These are phyloP conservation scores for Fistularia tabacaria DNA, from an alignment of 2,797 vertebrate genomes.

Conservation along the genomic window DNA sequence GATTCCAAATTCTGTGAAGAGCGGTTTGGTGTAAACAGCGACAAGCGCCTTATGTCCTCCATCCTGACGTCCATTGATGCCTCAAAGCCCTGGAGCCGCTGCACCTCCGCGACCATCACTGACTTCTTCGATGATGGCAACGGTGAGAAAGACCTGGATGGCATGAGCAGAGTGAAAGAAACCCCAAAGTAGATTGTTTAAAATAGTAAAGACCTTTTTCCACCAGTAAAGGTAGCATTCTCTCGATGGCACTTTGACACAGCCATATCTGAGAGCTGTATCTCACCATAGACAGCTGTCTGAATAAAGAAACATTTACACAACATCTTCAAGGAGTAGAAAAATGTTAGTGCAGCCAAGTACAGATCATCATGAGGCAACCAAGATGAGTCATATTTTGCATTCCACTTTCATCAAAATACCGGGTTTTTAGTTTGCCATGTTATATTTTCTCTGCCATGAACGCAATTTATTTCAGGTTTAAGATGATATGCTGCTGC, in stretches of 20 bases:
- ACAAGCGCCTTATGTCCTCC: conserved; percentile 97
- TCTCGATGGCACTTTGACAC: too few relatives aligned
- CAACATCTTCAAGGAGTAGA: conserved; percentile 8
- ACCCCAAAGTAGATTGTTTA: too few relatives aligned
- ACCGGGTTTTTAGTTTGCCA: too few relatives aligned
- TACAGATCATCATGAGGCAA: neutral
- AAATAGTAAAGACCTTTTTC: too few relatives aligned
- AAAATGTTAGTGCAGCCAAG: conserved; percentile 12
- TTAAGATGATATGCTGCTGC: too few relatives aligned
- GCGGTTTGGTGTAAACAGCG: conserved; percentile 89
- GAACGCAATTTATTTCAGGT: too few relatives aligned
- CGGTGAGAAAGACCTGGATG: conserved; percentile 68
- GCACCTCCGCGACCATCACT: conserved; percentile 93
- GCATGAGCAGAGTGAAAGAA: too few relatives aligned
- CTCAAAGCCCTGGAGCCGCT: conserved; percentile 97
- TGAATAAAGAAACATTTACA: conserved; percentile 19
- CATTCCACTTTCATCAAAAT: too few relatives aligned
- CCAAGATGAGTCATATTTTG: conserved; percentile 19
- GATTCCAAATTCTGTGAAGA: conserved; percentile 99
- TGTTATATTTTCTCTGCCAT: too few relatives aligned
- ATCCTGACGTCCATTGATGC: conserved; percentile 96
- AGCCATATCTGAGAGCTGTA: too few relatives aligned
- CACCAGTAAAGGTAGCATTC: too few relatives aligned
- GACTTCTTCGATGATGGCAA: conserved; percentile 98
- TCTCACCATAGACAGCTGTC: too few relatives aligned